Conservation (phyloP, 2,797 vertebrate species). For the Ciconia nigra region DNA sequence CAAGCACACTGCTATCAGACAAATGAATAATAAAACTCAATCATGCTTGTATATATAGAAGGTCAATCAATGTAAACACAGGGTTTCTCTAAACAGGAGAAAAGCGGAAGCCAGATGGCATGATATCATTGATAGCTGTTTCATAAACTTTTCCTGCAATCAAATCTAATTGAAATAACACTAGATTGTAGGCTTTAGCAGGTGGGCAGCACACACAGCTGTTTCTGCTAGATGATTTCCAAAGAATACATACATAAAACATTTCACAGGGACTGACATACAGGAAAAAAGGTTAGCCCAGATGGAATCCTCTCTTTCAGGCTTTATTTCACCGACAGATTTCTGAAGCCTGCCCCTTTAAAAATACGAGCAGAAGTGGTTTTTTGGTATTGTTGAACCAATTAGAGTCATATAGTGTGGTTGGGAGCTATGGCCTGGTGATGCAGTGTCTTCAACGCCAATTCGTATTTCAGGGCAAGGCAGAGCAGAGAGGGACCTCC, state of each 20-base stretch:
- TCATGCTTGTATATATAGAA: constrained; percentile 62
- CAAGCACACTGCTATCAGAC: constrained; percentile 23
- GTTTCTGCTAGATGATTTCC: constrained; percentile 64
- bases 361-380: neutral
- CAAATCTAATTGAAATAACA: constrained; percentile 72
- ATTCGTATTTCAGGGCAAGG: neutral
- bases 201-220: constrained; percentile 68
- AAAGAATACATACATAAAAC: constrained; percentile 65
- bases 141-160: constrained; percentile 72
- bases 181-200: constrained; percentile 68
- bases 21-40: constrained; percentile 63
- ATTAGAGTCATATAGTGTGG: neutral
- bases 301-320: constrained; percentile 52
- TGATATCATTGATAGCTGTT: constrained; percentile 66
- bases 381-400: neutral
- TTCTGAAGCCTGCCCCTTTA: constrained; percentile 32
- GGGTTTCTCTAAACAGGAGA: constrained; percentile 61
- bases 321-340: constrained; percentile 32
- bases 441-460: neutral
- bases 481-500: neutral
- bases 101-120: constrained; percentile 67
- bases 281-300: constrained; percentile 42
- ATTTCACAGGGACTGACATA: constrained; percentile 47
- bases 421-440: neutral
- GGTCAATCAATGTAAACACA: constrained; percentile 66